Conservation (phyloP, 2,888 invertebrate genomes). For the Chymomyza amoena region DNA sequence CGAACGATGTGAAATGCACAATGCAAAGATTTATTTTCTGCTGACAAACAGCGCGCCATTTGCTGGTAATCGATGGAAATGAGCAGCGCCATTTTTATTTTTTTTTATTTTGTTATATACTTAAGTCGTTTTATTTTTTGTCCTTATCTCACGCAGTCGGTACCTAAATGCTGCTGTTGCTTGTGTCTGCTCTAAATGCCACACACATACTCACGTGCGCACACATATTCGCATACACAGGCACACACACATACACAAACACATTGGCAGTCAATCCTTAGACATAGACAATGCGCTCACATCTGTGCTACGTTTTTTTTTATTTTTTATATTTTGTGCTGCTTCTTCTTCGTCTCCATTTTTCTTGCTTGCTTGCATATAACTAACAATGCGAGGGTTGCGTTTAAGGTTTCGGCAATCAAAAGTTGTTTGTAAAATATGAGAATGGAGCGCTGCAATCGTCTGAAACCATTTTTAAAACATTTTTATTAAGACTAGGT, state of each 20-base stretch:
- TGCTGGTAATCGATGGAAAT: conserved; percentile 63
- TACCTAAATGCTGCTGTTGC: background rate
- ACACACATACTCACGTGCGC: background rate
- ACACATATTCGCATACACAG: background rate
- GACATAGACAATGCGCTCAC: background rate
- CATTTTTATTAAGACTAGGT: too few relatives aligned
- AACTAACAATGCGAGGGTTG: background rate
- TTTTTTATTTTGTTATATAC: background rate
- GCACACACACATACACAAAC: background rate
- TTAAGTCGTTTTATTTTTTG: background rate
- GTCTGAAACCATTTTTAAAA: too few relatives aligned
- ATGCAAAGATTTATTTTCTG: conserved; percentile 70
- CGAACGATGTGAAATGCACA: conserved; percentile 53
- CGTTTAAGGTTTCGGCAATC: too few relatives aligned
- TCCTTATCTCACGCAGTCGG: background rate
- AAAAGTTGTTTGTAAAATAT: too few relatives aligned
- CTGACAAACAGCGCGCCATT: conserved; percentile 65
- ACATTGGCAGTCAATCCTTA: background rate
- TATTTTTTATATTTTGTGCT: background rate
- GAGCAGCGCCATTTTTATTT: conserved; percentile 38
- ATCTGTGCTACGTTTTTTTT: background rate
- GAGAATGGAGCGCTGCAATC: too few relatives aligned
- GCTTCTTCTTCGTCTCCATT: background rate
- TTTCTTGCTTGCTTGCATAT: background rate
- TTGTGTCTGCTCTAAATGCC: background rate